These are phyloP conservation scores for Tribolium freemani DNA, from an alignment of 2,888 invertebrate genomes.

Conservation along the genomic window DNA sequence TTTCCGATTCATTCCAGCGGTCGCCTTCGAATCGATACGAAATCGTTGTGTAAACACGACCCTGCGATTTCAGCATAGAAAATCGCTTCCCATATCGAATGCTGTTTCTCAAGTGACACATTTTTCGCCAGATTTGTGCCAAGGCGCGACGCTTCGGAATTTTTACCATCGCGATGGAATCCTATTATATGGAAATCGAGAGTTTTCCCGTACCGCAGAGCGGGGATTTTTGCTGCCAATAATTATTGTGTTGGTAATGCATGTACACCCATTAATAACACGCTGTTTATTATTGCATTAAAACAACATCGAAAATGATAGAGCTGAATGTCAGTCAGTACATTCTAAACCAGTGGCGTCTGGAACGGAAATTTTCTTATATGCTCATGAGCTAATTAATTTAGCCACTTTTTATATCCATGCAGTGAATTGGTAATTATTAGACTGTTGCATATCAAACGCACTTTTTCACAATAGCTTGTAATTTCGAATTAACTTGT, in stretches of 20 bases:
- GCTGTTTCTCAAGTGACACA: conserved; percentile 6
- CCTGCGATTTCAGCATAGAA: conserved; percentile 14
- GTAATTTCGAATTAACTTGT: not conserved
- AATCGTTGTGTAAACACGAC: conserved; percentile 21
- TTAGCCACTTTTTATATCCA: not conserved
- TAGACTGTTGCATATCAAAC: not conserved
- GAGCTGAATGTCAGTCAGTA: conserved; percentile 21
- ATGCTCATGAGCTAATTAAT: not conserved
- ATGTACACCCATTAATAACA: conserved; percentile 38
- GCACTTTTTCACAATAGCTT: not conserved
- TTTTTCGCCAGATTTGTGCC: conserved; percentile 18
- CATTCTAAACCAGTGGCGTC: conserved; percentile 32
- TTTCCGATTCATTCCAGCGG: not conserved
- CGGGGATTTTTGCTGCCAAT: conserved; percentile 8
- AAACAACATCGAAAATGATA: conserved; percentile 32
- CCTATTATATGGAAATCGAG: conserved; percentile 32
- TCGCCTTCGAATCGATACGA: conserved; percentile 14
- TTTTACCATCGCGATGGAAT: conserved; percentile 7
- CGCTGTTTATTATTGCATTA: conserved; percentile 30
- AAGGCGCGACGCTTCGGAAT: conserved; percentile 6
- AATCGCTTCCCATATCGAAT: conserved; percentile 17
- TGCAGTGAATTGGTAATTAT: not conserved
- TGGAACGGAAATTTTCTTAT: not conserved
- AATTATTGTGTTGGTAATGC: conserved; percentile 28
- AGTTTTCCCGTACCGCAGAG: conserved; percentile 19